Conservation (phyloP, 1,140 invertebrate species). For the Rhyzopertha dominica region DNA sequence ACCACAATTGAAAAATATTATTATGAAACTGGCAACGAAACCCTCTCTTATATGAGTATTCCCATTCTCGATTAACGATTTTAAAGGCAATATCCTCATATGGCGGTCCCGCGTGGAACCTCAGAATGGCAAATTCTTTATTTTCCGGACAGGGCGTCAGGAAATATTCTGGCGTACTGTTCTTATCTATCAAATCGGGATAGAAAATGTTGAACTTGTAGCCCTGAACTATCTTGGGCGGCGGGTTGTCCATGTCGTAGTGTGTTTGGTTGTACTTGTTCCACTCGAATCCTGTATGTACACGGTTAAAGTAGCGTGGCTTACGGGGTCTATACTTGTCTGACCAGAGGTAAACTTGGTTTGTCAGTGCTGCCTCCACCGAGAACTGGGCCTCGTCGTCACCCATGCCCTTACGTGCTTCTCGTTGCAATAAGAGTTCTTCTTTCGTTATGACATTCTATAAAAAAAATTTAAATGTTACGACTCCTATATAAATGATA, state of each 20-base stretch:
- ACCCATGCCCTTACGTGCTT: conserved; percentile 85
- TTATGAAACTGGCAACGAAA: conserved; percentile 99
- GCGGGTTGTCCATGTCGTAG: conserved; percentile 99
- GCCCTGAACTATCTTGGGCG: conserved; percentile 99
- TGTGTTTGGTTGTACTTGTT: conserved; percentile 99
- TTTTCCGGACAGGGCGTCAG: conserved; percentile 90
- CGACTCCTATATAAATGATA: not conserved
- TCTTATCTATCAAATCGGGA: conserved; percentile 97
- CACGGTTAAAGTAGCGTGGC: conserved; percentile 95
- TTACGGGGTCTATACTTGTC: conserved; percentile 98
- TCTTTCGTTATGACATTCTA: conserved; percentile 53
- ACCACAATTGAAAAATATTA: conserved; percentile 99
- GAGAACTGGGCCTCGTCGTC: conserved; percentile 89
- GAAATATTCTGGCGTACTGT: conserved; percentile 88
- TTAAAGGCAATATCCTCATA: conserved; percentile 99
- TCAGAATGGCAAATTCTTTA: conserved; percentile 89
- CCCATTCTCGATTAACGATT: conserved; percentile 98
- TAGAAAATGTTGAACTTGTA: conserved; percentile 99
- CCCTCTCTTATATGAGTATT: conserved; percentile 97
- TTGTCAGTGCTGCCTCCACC: conserved; percentile 81
- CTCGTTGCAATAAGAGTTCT: conserved; percentile 62
- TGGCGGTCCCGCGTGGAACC: conserved; percentile 95
- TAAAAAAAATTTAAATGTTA: conserved; percentile 5
- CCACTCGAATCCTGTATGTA: conserved; percentile 98
- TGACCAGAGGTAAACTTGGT: conserved; percentile 91